phyloP scores from a whole-genome alignment of 2,797 vertebrate genomes.

The Melanotaenia trifasciata region DNA sequence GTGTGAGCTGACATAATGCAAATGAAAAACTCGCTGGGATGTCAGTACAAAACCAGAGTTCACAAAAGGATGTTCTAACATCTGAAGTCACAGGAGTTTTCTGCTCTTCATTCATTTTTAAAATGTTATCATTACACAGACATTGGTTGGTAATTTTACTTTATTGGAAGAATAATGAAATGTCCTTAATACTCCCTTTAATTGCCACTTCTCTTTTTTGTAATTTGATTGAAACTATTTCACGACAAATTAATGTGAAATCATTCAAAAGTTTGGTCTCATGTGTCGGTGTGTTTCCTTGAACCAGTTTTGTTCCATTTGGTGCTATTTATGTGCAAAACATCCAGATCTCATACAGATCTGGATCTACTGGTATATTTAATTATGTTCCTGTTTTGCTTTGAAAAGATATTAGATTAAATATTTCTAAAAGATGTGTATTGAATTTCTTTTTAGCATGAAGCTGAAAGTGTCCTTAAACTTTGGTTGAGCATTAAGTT shows the following conservation, averaged over 20 bases:
- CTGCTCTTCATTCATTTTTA: background rate
- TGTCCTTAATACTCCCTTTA: background rate
- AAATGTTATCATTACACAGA: background rate
- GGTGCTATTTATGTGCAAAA: too few species aligned
- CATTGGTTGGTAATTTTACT: background rate
- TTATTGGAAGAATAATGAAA: constrained; percentile 8
- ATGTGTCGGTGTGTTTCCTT: too few species aligned
- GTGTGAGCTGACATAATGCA: constrained; percentile 23
- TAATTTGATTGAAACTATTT: background rate
- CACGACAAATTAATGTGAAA: background rate
- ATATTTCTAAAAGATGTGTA: too few species aligned
- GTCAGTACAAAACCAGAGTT: constrained; percentile 20
- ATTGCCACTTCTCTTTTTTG: too few species aligned
- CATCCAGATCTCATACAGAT: too few species aligned
- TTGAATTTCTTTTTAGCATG: too few species aligned
- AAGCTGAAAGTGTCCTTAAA: too few species aligned
- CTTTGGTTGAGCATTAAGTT: background rate
- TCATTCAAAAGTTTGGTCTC: constrained; percentile 8
- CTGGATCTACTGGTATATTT: too few species aligned
- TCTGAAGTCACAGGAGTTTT: background rate
- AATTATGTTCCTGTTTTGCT: too few species aligned
- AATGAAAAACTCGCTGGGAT: constrained; percentile 20
- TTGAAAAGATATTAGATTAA: too few species aligned
- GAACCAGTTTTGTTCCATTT: too few species aligned
- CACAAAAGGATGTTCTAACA: constrained; percentile 1